Base-by-base conservation (phyloP, 1,140 invertebrate species). In the Drosophila novamexicana region DNA sequence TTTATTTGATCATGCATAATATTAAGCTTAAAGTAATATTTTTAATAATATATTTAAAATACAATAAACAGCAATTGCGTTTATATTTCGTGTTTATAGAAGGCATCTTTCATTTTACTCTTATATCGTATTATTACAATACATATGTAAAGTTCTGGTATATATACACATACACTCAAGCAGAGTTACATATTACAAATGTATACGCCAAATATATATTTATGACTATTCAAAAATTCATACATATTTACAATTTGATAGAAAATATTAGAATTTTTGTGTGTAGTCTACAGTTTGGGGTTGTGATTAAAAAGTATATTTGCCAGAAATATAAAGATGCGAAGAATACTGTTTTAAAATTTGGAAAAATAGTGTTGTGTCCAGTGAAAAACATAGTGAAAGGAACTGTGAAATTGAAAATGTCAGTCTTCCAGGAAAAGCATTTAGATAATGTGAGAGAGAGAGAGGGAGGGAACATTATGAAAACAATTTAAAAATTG, bases 161-260 rank as follows among this genome's bases (percentile, higher is more conserved):
- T 59, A 58, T 52, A 58, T 53, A 77, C 50, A 74, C 40, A 77
- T 50, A 88, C 70, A 88, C 69, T 77, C 61, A 82, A 75, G 72
- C 83, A 79, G 79, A 88, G 73, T 88, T 82, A 75, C 53, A 79
- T 62, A 67, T 76, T 79, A 76, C 16, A 73, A 52, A 79, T 68
- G 69, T 73, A 52, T 61, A 54, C 56, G 64, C 47, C 70, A 88
- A 67, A 75, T 86, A 79, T 82, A 88, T 76, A 81, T 79, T 86
- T 81, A 88, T 88, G 83, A 88, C 84, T 88, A 83, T 88, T 65
- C 88, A 88, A 83, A 88, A 80, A 88, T 83, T 88, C 84, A 89
- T 84, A 75, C 75, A 88, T 88, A 88, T 88, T 89, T 89, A 89
- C 84, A 89, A 56, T 83, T 88, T 45, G 7, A 66, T 56, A 84